Conservation (phyloP, 2,797 vertebrate species). For the Enteromius trimaculatus region DNA sequence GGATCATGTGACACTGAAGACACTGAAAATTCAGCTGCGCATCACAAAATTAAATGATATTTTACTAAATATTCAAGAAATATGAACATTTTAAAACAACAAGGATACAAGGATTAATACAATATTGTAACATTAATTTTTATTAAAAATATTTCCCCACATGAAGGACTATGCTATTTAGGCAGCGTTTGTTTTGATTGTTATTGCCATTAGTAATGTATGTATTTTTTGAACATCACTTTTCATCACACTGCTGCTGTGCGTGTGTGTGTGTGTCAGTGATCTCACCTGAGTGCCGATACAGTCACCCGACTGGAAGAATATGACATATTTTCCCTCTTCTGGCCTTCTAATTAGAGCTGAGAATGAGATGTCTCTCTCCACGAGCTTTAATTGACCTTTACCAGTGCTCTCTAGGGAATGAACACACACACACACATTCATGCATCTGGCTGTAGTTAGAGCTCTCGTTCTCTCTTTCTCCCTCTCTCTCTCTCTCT, state of each 20-base stretch:
- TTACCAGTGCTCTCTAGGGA: conserved; percentile 29
- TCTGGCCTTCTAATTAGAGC: conserved; percentile 43
- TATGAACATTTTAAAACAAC: background rate
- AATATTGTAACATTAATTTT: background rate
- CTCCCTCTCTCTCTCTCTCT: no score
- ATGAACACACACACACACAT: conserved; percentile 16
- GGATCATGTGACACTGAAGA: background rate
- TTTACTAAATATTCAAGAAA: background rate
- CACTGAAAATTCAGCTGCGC: no score
- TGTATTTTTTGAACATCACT: background rate
- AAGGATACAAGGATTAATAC: background rate
- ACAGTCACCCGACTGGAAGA: conserved; percentile 11
- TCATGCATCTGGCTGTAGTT: background rate
- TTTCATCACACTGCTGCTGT: background rate
- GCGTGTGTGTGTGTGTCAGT: background rate
- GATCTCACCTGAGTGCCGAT: conserved; percentile 9
- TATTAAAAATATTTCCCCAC: background rate
- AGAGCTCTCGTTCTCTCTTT: background rate
- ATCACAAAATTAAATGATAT: background rate
- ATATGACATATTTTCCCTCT: conserved; percentile 25
- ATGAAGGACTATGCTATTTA: background rate
- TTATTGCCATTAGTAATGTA: background rate
- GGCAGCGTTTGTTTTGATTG: background rate
- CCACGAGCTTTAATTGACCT: conserved; percentile 48
- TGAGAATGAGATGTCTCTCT: conserved; percentile 33